Evolutionary conservation across 2,797 vertebrate genomes (phyloP).

Genomic region (Typhlichthys eigenmanni): DNA sequence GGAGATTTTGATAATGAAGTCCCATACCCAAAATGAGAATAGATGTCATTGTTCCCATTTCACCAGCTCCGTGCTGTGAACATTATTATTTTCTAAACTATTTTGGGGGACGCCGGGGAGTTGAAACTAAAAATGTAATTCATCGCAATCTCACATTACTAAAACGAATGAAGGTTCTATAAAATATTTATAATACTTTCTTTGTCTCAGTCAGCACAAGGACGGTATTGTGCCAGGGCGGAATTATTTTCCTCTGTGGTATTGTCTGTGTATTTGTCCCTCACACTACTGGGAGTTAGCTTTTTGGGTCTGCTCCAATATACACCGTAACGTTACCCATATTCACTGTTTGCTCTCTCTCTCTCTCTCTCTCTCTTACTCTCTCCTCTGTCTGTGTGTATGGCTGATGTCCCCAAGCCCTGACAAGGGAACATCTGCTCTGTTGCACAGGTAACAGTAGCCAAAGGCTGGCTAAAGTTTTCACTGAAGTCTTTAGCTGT

Average conservation of each 20-base stretch:
- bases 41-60: conserved; percentile 33
- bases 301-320: neutral
- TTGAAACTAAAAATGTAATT: too few species aligned
- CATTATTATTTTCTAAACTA: neutral
- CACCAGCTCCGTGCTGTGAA: neutral
- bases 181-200: neutral
- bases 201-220: neutral
- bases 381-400: neutral
- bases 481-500: neutral
- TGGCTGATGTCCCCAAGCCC: conserved; percentile 26
- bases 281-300: neutral
- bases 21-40: conserved; percentile 52
- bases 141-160: neutral
- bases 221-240: neutral
- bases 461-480: conserved; percentile 15
- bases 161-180: neutral
- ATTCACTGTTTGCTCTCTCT: conserved; percentile 7
- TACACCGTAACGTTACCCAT: neutral
- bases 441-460: conserved; percentile 59
- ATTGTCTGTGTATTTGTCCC: neutral
- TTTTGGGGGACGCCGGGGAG: too few species aligned
- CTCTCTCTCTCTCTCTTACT: neutral
- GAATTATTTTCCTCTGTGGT: neutral
- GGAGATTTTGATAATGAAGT: conserved; percentile 64
- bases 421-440: conserved; percentile 46